These are phyloP conservation scores for Arctopsyche grandis DNA, from an alignment of 1,140 invertebrate genomes.

Conservation along the genomic window DNA sequence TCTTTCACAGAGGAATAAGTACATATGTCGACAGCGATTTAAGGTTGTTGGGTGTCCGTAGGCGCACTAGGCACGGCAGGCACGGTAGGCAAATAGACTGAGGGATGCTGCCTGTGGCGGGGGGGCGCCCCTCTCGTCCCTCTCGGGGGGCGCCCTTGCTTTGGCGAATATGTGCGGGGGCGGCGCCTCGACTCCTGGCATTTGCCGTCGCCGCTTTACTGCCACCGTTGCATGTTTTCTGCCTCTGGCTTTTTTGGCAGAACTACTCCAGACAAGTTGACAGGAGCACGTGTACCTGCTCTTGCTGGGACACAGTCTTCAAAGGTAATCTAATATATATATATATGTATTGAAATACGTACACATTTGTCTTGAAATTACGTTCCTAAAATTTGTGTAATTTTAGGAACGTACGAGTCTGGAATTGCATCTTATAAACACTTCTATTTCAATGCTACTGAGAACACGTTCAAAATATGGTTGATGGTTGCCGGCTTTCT, in stretches of 20 bases:
- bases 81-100: no score
- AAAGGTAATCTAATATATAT: slow-evolving; percentile 69
- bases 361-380: not conserved
- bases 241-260: slow-evolving; percentile 77
- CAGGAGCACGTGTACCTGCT: slow-evolving; percentile 76
- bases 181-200: slow-evolving; percentile 45
- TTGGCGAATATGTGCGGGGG: not conserved
- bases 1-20: no score
- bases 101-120: not conserved
- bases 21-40: no score
- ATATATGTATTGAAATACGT: not conserved
- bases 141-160: not conserved
- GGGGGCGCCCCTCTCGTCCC: not conserved
- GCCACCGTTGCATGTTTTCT: slow-evolving; percentile 73
- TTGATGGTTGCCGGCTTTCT: slow-evolving; percentile 73
- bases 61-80: no score
- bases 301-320: slow-evolving; percentile 85
- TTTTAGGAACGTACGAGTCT: slow-evolving; percentile 76
- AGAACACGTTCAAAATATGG: slow-evolving; percentile 83
- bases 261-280: slow-evolving; percentile 76
- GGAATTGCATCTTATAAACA: slow-evolving; percentile 81
- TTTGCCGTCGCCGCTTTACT: slow-evolving; percentile 58
- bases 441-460: slow-evolving; percentile 85
- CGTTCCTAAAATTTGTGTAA: not conserved
- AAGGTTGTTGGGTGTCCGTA: no score